Evolutionary conservation across 2,888 invertebrate species (phyloP).

Genomic region (Diarsia dahlii): DNA sequence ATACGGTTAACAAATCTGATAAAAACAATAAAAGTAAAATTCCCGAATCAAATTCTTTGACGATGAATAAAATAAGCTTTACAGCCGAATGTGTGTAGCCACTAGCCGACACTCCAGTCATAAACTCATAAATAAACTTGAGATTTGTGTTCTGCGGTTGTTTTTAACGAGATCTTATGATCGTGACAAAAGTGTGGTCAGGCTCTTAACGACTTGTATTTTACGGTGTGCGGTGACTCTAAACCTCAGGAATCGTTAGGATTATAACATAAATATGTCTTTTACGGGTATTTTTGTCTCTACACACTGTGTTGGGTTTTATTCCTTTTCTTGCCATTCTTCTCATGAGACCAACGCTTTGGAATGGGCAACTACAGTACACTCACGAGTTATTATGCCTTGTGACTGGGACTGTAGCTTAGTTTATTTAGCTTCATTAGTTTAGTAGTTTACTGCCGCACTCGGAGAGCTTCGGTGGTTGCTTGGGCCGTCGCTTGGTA

Average conservation of each 20-base stretch:
- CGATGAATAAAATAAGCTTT: slow-evolving; percentile 14
- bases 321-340: too few relatives aligned
- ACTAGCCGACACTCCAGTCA: slow-evolving; percentile 19
- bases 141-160: slow-evolving; percentile 26
- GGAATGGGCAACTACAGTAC: too few relatives aligned
- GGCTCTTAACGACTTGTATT: background rate
- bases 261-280: background rate
- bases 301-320: too few relatives aligned
- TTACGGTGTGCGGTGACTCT: background rate
- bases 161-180: slow-evolving; percentile 28
- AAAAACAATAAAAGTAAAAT: background rate
- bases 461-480: too few relatives aligned
- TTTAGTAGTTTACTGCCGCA: too few relatives aligned
- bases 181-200: slow-evolving; percentile 2
- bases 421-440: too few relatives aligned
- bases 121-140: slow-evolving; percentile 29
- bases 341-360: too few relatives aligned
- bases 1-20: too few relatives aligned
- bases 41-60: background rate
- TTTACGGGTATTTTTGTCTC: too few relatives aligned
- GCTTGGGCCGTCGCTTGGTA: too few relatives aligned
- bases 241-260: background rate
- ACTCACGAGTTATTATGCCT: too few relatives aligned
- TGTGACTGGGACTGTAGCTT: too few relatives aligned
- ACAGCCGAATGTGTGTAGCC: slow-evolving; percentile 15